phyloP scores from a whole-genome alignment of 2,113 vertebrate genomes.

The Eira barbara region DNA sequence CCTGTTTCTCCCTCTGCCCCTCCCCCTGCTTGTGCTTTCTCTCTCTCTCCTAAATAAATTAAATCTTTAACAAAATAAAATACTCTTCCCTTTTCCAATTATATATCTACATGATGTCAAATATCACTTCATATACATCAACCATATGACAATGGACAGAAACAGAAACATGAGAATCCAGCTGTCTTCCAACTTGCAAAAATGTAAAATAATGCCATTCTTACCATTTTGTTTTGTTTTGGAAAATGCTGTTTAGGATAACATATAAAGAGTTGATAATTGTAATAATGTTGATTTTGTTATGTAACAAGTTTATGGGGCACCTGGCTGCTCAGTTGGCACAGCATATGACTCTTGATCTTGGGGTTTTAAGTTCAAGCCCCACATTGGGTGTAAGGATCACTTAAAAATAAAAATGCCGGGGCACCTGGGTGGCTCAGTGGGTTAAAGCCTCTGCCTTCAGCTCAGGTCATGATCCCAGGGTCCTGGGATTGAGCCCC shows the following conservation, averaged over 20 bases:
- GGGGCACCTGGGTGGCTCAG: too few relatives aligned
- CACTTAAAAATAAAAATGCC: neutral
- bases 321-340: neutral
- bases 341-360: neutral
- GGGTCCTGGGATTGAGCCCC: too few relatives aligned
- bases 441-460: too few relatives aligned
- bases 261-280: neutral
- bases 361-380: neutral
- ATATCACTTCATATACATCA: neutral
- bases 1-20: neutral
- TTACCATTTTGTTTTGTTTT: slow-evolving; percentile 34
- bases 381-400: neutral
- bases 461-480: too few relatives aligned
- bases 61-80: neutral
- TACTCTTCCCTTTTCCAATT: neutral
- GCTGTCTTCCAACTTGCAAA: neutral
- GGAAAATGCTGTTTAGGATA: slow-evolving; percentile 18
- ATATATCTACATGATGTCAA: neutral
- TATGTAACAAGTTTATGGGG: neutral
- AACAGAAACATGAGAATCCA: slow-evolving; percentile 28
- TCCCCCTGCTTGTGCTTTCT: neutral
- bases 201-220: neutral
- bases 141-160: neutral
- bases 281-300: slow-evolving; percentile 37
- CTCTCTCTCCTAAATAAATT: neutral